phyloP scores from a whole-genome alignment of 2,888 invertebrate species.

The Nesidiocoris tenuis region DNA sequence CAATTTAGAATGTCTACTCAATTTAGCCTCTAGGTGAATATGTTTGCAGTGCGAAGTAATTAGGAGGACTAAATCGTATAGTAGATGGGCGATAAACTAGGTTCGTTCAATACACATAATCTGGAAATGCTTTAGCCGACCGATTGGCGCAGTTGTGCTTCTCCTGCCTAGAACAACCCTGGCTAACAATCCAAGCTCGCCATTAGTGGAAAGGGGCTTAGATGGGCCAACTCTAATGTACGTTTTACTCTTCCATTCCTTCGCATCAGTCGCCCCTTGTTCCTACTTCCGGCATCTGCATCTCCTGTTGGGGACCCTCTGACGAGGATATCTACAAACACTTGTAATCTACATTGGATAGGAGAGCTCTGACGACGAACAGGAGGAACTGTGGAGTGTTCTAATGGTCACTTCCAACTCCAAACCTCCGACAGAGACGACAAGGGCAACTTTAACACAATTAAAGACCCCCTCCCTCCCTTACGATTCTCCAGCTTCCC shows the following conservation, averaged over 20 bases:
- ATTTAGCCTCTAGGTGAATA: too few relatives aligned
- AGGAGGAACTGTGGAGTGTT: background rate
- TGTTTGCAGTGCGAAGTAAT: too few relatives aligned
- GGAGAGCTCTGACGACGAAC: background rate
- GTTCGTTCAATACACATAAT: background rate
- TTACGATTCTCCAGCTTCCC: background rate
- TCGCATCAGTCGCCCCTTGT: background rate
- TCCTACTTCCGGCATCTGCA: background rate
- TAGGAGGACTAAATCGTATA: too few relatives aligned
- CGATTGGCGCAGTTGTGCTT: background rate
- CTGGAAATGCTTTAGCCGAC: background rate
- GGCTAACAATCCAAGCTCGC: background rate
- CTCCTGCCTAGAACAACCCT: background rate
- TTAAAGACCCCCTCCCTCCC: slow-evolving; percentile 2
- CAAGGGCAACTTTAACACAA: slow-evolving; percentile 13
- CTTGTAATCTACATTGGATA: background rate
- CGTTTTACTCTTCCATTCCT: background rate
- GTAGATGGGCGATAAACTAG: too few relatives aligned
- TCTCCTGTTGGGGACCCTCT: background rate
- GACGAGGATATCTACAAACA: background rate
- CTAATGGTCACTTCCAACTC: slow-evolving; percentile 1
- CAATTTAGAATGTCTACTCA: too few relatives aligned
- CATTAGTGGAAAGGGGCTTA: background rate
- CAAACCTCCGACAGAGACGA: background rate
- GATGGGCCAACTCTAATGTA: background rate